A percentile compares a stretch with the other conserved stretches of the same genome.
phyloP scores from a whole-genome alignment of 2,888 invertebrate genomes.

The Noctua comes region DNA sequence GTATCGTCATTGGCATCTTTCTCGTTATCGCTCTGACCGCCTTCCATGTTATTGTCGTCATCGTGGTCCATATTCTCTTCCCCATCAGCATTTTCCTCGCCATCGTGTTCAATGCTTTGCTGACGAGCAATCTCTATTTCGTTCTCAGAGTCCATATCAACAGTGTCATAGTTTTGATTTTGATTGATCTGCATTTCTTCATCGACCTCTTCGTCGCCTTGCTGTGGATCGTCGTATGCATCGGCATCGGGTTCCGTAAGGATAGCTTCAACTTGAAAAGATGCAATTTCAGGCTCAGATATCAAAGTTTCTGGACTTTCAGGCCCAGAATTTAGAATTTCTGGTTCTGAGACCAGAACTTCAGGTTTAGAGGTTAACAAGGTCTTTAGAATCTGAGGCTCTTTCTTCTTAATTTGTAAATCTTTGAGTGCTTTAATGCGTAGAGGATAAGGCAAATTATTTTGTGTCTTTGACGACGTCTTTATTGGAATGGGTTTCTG shows the following conservation, averaged over 20 bases:
- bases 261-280: slow-evolving; percentile 88
- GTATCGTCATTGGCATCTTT: slow-evolving; percentile 73
- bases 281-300: slow-evolving; percentile 88
- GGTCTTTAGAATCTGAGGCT: slow-evolving; percentile 89
- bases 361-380: slow-evolving; percentile 87
- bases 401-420: slow-evolving; percentile 88
- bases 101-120: slow-evolving; percentile 74
- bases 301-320: slow-evolving; percentile 89
- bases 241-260: slow-evolving; percentile 87
- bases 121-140: slow-evolving; percentile 88
- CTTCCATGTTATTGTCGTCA: slow-evolving; percentile 73
- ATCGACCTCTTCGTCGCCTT: slow-evolving; percentile 76
- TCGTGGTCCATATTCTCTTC: slow-evolving; percentile 67
- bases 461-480: slow-evolving; percentile 78
- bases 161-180: slow-evolving; percentile 85
- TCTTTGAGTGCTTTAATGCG: slow-evolving; percentile 89
- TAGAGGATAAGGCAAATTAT: slow-evolving; percentile 86
- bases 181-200: slow-evolving; percentile 77
- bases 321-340: slow-evolving; percentile 87
- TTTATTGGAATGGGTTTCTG: slow-evolving; percentile 86
- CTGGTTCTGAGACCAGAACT: slow-evolving; percentile 86
- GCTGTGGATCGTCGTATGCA: slow-evolving; percentile 78
- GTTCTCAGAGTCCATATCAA: slow-evolving; percentile 88
- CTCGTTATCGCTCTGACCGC: slow-evolving; percentile 75
- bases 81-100: slow-evolving; percentile 69